phyloP scores from a whole-genome alignment of 2,113 vertebrate species.

The Vulpes vulpes region DNA sequence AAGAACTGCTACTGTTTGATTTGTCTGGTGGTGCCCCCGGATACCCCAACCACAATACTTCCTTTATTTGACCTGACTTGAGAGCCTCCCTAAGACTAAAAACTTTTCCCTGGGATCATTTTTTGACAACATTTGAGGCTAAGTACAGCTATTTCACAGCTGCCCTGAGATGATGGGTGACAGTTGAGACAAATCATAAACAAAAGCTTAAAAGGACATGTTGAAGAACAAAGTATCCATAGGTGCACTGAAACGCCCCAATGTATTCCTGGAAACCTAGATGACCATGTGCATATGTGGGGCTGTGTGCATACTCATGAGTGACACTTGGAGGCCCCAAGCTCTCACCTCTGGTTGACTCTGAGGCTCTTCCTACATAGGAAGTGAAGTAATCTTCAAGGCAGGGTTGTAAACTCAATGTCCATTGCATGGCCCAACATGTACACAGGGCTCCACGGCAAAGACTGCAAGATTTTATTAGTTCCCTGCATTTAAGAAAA shows the following conservation, averaged over 20 bases:
- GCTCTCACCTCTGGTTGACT: neutral
- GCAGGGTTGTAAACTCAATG: neutral
- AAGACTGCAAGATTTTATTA: neutral
- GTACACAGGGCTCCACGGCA: neutral
- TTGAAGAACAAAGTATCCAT: neutral
- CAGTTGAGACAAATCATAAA: neutral
- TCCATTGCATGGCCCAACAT: neutral
- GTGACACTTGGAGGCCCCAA: neutral
- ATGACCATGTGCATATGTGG: neutral
- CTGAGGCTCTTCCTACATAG: neutral
- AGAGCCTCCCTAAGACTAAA: neutral
- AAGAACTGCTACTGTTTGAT: neutral
- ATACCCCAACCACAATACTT: neutral
- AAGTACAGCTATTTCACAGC: neutral
- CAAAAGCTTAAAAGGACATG: neutral
- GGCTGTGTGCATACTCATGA: neutral
- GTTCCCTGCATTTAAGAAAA: neutral
- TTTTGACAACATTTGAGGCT: neutral
- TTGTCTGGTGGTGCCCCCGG: neutral
- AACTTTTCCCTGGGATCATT: neutral
- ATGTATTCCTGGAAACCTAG: neutral
- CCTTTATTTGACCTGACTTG: neutral
- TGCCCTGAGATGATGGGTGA: neutral
- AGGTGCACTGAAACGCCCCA: neutral
- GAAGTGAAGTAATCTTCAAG: neutral